A percentile compares a stretch with the other conserved stretches of the same genome.
Evolutionary conservation across 2,888 invertebrate species (phyloP).

Genomic region (Polyommatus iphigenia): DNA sequence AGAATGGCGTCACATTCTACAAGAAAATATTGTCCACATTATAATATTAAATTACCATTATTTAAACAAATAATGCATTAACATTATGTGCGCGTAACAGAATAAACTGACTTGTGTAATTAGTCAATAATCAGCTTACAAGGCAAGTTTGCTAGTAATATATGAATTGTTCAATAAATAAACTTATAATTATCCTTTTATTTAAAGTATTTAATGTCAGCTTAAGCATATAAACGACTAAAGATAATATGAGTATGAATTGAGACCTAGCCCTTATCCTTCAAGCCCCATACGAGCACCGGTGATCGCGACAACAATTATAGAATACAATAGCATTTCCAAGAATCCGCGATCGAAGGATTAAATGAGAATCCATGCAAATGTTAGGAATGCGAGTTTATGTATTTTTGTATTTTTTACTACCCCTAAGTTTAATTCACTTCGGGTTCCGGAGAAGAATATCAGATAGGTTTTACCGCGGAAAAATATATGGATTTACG

Average conservation of each 20-base stretch:
- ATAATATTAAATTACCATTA: constrained; percentile 14
- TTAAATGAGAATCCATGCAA: too few relatives aligned
- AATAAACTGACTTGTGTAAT: neutral
- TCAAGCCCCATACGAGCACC: too few relatives aligned
- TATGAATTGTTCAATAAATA: constrained; percentile 2
- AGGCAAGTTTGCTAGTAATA: neutral
- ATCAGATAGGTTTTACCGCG: too few relatives aligned
- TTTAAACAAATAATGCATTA: neutral
- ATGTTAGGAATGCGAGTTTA: too few relatives aligned
- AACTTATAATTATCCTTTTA: neutral
- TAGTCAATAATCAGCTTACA: constrained; percentile 10
- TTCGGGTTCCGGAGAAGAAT: too few relatives aligned
- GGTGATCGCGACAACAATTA: too few relatives aligned
- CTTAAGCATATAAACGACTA: neutral
- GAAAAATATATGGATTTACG: too few relatives aligned
- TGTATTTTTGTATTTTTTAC: too few relatives aligned
- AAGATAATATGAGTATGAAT: neutral
- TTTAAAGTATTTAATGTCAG: neutral
- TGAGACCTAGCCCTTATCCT: too few relatives aligned
- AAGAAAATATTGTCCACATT: neutral
- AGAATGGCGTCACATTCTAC: neutral
- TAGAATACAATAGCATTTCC: too few relatives aligned
- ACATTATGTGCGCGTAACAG: neutral
- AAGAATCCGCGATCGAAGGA: too few relatives aligned
- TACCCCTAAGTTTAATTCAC: too few relatives aligned